A percentile compares a stretch with the other conserved stretches of the same genome.
Evolutionary conservation across 1,140 invertebrate species (phyloP).

Genomic region (Papilio aristodemus): DNA sequence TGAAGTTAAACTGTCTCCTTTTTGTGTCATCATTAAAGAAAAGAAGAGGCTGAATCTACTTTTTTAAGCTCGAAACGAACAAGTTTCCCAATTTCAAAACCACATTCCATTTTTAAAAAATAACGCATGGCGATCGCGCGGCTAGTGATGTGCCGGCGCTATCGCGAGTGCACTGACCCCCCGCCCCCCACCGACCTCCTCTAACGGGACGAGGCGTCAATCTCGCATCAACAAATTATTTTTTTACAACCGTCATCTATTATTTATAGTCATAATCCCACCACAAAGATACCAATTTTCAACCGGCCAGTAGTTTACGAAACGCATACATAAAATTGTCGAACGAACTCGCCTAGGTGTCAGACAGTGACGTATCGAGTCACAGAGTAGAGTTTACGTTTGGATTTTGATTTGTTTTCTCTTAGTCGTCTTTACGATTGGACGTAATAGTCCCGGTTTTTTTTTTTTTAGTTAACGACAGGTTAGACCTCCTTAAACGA

Average conservation of each 20-base stretch:
- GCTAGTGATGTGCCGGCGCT: constrained; percentile 50
- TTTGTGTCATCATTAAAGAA: constrained; percentile 3
- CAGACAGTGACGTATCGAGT: constrained; percentile 46
- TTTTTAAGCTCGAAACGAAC: constrained; percentile 44
- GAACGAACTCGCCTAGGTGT: constrained; percentile 40
- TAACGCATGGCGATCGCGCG: constrained; percentile 38
- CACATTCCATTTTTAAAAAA: constrained; percentile 54
- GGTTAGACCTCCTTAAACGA: constrained; percentile 34
- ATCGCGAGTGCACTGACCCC: constrained; percentile 50
- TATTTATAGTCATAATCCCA: constrained; percentile 41
- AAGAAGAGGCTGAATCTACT: constrained; percentile 37
- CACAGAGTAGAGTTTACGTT: constrained; percentile 30
- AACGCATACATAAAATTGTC: constrained; percentile 37
- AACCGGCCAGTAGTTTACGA: neutral
- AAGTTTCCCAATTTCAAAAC: constrained; percentile 53
- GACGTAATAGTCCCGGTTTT: constrained; percentile 29
- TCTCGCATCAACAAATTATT: constrained; percentile 53
- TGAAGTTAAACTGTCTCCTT: constrained; percentile 22
- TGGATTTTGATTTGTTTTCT: constrained; percentile 42
- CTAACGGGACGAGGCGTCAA: constrained; percentile 59
- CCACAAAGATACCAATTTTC: constrained; percentile 36
- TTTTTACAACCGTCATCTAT: constrained; percentile 42
- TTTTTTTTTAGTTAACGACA: constrained; percentile 34
- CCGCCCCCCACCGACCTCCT: constrained; percentile 48
- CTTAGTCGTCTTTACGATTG: constrained; percentile 35